Percentiles rank a stretch among this genome's conserved stretches.
Evolutionary conservation across 2,113 vertebrate genomes (phyloP).

Genomic region (Rafetus swinhoei): DNA sequence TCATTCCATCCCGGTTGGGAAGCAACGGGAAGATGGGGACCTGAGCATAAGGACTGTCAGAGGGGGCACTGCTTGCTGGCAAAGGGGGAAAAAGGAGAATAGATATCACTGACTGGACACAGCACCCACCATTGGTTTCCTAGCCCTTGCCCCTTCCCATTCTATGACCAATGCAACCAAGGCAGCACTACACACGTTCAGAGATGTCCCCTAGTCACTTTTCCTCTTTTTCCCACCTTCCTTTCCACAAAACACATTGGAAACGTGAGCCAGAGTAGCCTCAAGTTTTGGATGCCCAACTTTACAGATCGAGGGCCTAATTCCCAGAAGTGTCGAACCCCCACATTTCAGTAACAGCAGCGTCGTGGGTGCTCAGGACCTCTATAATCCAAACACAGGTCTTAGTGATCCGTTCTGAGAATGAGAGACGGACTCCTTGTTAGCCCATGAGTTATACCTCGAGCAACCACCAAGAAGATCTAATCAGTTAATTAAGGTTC

Average conservation of each 20-base stretch:
- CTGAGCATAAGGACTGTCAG: slow-evolving; percentile 65
- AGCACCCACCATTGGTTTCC: not conserved
- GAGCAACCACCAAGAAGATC: not conserved
- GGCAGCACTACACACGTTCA: fast-evolving
- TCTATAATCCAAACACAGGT: not conserved
- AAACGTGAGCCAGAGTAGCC: not conserved
- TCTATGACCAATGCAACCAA: fast-evolving
- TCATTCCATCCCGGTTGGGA: slow-evolving; percentile 29
- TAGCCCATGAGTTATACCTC: not conserved
- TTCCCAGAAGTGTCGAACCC: not conserved
- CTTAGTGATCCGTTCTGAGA: not conserved
- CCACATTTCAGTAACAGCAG: not conserved
- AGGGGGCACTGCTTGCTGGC: slow-evolving; percentile 23
- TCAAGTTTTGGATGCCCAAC: not conserved
- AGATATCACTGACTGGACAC: not conserved
- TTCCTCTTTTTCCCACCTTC: not conserved
- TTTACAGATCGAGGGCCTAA: not conserved
- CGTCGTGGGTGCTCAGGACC: not conserved
- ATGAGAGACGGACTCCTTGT: not conserved
- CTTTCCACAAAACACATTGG: not conserved
- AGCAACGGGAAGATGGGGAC: slow-evolving; percentile 58
- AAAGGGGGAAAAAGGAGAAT: slow-evolving; percentile 4
- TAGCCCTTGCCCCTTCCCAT: not conserved
- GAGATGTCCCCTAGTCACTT: not conserved
- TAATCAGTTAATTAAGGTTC: not conserved